Evolutionary conservation across 2,797 vertebrate species (phyloP), one percentile per base, ranked within the genome.

Genomic region (Caiman crocodilus): DNA sequence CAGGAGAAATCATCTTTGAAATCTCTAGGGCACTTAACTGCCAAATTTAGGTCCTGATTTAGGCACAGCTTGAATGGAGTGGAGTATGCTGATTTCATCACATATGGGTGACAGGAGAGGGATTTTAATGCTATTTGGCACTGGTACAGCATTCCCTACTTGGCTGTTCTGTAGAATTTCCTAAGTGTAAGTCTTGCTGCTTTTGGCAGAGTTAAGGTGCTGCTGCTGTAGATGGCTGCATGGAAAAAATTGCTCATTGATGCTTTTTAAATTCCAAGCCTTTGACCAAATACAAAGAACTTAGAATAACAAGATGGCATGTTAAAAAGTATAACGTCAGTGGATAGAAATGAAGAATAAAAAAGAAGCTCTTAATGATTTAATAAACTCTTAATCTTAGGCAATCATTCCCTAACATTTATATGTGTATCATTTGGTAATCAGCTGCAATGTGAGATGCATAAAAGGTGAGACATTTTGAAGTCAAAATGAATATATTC

Each of bases 41-140:
- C 77, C 18, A 81, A 84, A 84, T 77, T 84, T 77, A 81, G 75
- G 64, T 90, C 73, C 55, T 91, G 42, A 64, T 89, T 69, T 69
- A 69, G 32, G 32, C 32, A 1, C 73, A 82, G 57, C 67, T 87
- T 89, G 84, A 85, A 85, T 84, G 78, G 75, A 88, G 55, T 6
- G 61, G 30, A 76, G 13, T 92, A 73, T 63, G 73, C 90, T 96
- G 85, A 94, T 93, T 94, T 90, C 77, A 88, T 92, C 92, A 87
- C 55, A 26, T 65, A 85, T 50, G 42, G 60, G 75, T 94, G 89
- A 93, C 8, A 28, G 57, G 74, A 85, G 73, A 73, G 73, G 60
- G 76, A n/a, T 95, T 83, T 96, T 93, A 92, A 90, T 94, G 88
- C 67, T 82, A 50, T 76, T 82, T 95, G 94, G 88, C 90, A 82